Base-by-base conservation (phyloP, 2,113 vertebrate genomes). In the Thomomys bottae region DNA sequence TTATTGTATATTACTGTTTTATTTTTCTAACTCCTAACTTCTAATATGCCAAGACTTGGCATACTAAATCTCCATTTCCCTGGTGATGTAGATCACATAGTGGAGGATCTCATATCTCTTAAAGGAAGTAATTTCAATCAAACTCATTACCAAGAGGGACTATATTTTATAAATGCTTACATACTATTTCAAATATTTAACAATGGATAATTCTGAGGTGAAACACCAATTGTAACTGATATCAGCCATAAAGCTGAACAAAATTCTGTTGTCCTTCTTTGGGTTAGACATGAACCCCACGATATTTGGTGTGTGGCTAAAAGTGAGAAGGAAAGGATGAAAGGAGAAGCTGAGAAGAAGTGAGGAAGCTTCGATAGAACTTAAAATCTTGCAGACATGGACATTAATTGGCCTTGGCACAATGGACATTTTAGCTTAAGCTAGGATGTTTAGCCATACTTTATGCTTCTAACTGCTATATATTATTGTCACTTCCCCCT, bases 81-180 rank as follows among this genome's bases (percentile, higher is more conserved):
- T 76, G 5, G n/a, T 38, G 42, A 75, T 34, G 12, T 8, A 3
- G 66, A 38, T 67, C 66, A 81, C 49, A 78, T 38, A 8, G 17
- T 85, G 45, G 80, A 90, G 59, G 17, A 8, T 23, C 85, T 83
- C 21, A 85, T 70, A 38, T 93, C 87, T 91, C 73, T 93, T 79
- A 87, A 86, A 95, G 32, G 23, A 88, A 77, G 3, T 61, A 63
- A 87, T 79, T 89, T 80, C 24, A 42, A 59, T 63, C 57, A 84
- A 59, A 61, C 24, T 75, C 68, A 87, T 75, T 64, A 87, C 66
- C 83, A 45, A 73, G 28, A 72, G 72, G 67, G 88, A 68, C 54
- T 57, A 68, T 88, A 84, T 71, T 88, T 90, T 93, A 83, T 86
- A 95, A 87, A 78, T 87, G 76, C 73, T 63, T 90, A 90, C 85